Conservation (phyloP, 2,888 invertebrate genomes). For the Baronia brevicornis region DNA sequence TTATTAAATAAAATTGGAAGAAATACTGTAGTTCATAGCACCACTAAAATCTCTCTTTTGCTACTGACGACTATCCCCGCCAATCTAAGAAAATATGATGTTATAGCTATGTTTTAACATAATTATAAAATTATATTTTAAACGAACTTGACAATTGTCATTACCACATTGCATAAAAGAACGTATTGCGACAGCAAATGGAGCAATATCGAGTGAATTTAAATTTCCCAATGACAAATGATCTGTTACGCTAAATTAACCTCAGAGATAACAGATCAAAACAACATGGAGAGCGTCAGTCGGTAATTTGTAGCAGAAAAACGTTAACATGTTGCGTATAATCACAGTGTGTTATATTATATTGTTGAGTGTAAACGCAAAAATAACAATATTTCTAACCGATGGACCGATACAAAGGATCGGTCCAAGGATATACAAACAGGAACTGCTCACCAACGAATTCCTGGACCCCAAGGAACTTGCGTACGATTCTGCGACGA, state of each 20-base stretch:
- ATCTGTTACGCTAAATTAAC: conserved; percentile 30
- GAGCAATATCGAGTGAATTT: background rate
- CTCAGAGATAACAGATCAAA: conserved; percentile 41
- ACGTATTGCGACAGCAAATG: background rate
- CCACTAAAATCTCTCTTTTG: no score
- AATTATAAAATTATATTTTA: no score
- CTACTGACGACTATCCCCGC: no score
- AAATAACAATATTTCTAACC: conserved; percentile 38
- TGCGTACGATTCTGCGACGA: conserved; percentile 54
- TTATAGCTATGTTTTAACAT: no score
- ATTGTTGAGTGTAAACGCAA: conserved; percentile 35
- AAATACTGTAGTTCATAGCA: no score
- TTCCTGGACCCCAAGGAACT: conserved; percentile 50
- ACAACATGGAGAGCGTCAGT: conserved; percentile 20
- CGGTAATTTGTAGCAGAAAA: background rate
- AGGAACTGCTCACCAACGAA: conserved; percentile 44
- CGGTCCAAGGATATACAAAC: conserved; percentile 50
- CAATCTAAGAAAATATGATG: no score
- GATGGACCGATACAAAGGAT: conserved; percentile 48
- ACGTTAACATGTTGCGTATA: conserved; percentile 24
- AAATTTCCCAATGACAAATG: conserved; percentile 21
- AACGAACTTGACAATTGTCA: conserved; percentile 2
- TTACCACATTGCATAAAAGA: background rate
- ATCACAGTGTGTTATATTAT: conserved; percentile 22
- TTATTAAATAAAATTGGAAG: no score